These are phyloP conservation scores for Ophonus ardosiacus DNA, from an alignment of 2,888 invertebrate species.

Conservation along the genomic window DNA sequence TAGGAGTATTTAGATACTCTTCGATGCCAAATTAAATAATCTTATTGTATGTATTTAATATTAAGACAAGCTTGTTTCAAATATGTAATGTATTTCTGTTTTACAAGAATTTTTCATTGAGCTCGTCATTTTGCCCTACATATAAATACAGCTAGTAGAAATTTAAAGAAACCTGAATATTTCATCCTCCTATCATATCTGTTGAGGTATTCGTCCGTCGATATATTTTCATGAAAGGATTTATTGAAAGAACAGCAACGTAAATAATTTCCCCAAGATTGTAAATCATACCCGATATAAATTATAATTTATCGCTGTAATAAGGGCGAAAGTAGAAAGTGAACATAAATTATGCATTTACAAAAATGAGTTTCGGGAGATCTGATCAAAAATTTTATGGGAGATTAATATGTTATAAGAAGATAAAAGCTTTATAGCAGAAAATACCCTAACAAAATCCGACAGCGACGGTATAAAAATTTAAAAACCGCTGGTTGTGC, in stretches of 20 bases:
- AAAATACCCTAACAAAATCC: neutral
- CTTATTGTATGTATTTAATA: no score
- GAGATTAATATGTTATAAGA: slow-evolving; percentile 56
- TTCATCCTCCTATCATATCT: neutral
- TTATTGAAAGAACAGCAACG: slow-evolving; percentile 25
- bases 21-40: no score
- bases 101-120: no score
- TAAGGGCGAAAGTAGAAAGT: slow-evolving; percentile 22
- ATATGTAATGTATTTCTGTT: no score
- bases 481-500: neutral
- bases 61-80: no score
- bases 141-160: neutral
- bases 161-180: neutral
- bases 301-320: slow-evolving; percentile 3
- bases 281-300: slow-evolving; percentile 17
- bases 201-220: neutral
- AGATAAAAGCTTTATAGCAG: slow-evolving; percentile 54
- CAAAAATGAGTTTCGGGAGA: slow-evolving; percentile 8
- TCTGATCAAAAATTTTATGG: slow-evolving; percentile 36
- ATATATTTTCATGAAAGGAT: neutral
- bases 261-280: slow-evolving; percentile 14
- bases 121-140: no score
- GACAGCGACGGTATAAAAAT: no score
- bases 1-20: no score
- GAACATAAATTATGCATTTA: slow-evolving; percentile 39